Base-by-base conservation (phyloP, 30 jellyfish, hydroid and myxozoan species). In the Pseudorhiza aurosa region DNA sequence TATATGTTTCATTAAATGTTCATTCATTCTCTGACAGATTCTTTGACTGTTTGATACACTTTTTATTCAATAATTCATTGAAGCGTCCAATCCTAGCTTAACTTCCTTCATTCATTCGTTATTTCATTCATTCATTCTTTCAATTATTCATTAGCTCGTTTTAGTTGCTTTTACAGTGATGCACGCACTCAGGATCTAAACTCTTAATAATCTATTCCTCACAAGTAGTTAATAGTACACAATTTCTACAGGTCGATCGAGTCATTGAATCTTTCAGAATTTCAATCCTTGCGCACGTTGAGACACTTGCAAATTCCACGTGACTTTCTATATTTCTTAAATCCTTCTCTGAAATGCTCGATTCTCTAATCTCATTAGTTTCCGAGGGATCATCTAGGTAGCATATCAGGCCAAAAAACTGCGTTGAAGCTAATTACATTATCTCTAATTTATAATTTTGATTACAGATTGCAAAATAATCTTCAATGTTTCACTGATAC, bases 361-460 rank as follows among this genome's bases (percentile, higher is more conserved):
- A 30, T 64, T 33, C 50, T n/a, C 5, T 64, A 64, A 64, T 64
- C 77, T 21, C 51, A 64, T 64, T 29, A 30, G 9, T 9, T 4
- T 31, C 77, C n/a, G 25, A 31, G 15, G 77, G 77, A 32, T 64
- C 77, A 64, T 64, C 56, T 30, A 31, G 19, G 27, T 30, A 64
- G 58, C 59, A 33, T 22, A 30, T 30, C 59, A 31, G 77, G 77
- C 59, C 24, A 37, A 19, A 7, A 19, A n/a, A 53, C 12, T 36
- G 36, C 17, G 36, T 30, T 36, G 15, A 30, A 19, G 17, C 77
- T 40, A 31, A 21, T n/a, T n/a, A 0, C 1, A 14, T 64, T 31
- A 64, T 64, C 77, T 59, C 8, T 24, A 33, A 31, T 33, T 31
- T 64, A 35, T 64, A 24, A 64, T 64, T 64, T 17, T 64, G 50